Percentiles rank a stretch among this genome's conserved stretches.
phyloP scores from a whole-genome alignment of 2,888 invertebrate genomes.

The Aphidoletes aphidimyza region DNA sequence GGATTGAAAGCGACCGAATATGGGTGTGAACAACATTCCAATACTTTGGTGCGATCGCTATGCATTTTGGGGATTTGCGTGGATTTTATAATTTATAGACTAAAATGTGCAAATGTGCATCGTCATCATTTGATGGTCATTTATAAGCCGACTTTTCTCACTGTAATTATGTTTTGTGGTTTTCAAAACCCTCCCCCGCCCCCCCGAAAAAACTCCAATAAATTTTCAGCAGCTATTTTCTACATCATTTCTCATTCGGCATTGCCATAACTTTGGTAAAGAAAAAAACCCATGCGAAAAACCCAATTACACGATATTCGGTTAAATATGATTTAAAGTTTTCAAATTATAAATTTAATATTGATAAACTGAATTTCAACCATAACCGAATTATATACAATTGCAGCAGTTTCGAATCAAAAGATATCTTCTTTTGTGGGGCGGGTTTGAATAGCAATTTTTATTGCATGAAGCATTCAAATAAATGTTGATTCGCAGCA shows the following conservation, averaged over 20 bases:
- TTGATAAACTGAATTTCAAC: slow-evolving; percentile 33
- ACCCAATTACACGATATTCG: neutral
- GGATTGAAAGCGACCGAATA: neutral
- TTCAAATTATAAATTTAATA: slow-evolving; percentile 28
- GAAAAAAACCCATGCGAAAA: neutral
- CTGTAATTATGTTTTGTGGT: neutral
- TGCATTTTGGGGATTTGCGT: too few relatives aligned
- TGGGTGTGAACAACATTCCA: neutral
- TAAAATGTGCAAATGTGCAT: neutral
- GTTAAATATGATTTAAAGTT: slow-evolving; percentile 25
- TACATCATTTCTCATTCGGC: too few relatives aligned
- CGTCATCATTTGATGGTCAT: slow-evolving; percentile 34
- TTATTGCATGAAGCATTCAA: too few relatives aligned
- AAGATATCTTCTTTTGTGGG: too few relatives aligned
- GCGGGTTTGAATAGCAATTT: too few relatives aligned
- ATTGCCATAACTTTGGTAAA: neutral
- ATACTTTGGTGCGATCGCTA: neutral
- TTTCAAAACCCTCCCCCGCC: neutral
- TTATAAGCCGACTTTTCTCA: neutral
- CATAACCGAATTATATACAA: neutral
- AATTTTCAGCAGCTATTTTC: neutral
- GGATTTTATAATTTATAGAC: slow-evolving; percentile 14
- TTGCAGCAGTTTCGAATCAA: neutral
- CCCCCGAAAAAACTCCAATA: neutral
- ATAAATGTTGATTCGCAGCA: too few relatives aligned